These are phyloP conservation scores for Eristalinus sepulchralis DNA, from an alignment of 2,888 invertebrate species.

Conservation along the genomic window DNA sequence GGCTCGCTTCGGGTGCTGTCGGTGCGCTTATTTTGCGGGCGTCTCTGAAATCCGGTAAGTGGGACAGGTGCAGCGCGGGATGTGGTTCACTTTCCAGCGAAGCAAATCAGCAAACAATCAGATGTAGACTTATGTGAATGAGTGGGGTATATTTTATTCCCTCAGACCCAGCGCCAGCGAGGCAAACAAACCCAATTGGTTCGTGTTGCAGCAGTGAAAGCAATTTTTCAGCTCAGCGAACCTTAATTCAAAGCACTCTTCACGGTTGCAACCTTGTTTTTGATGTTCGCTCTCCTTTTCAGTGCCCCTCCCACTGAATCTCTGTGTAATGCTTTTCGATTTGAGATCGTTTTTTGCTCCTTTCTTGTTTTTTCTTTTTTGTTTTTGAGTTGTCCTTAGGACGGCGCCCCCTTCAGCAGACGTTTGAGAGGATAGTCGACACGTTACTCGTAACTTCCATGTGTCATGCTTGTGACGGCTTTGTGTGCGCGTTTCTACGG, in stretches of 20 bases:
- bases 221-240: slow-evolving; percentile 81
- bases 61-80: slow-evolving; percentile 34
- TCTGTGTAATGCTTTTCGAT: slow-evolving; percentile 48
- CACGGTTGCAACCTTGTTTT: slow-evolving; percentile 1
- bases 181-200: slow-evolving; percentile 62
- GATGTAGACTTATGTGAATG: slow-evolving; percentile 34
- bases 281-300: not conserved
- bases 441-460: slow-evolving; percentile 47
- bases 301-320: slow-evolving; percentile 18
- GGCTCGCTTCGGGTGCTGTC: slow-evolving; percentile 76
- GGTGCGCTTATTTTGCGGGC: slow-evolving; percentile 76
- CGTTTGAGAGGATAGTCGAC: slow-evolving; percentile 51
- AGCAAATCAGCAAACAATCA: slow-evolving; percentile 58
- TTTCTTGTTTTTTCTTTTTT: not conserved
- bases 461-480: slow-evolving; percentile 56
- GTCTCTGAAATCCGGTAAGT: slow-evolving; percentile 50
- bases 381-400: slow-evolving; percentile 33
- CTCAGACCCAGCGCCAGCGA: not conserved
- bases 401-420: slow-evolving; percentile 32
- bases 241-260: slow-evolving; percentile 79
- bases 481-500: slow-evolving; percentile 7
- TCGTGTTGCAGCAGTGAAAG: slow-evolving; percentile 74
- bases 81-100: slow-evolving; percentile 35
- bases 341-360: slow-evolving; percentile 29
- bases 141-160: slow-evolving; percentile 28